phyloP scores from a whole-genome alignment of 2,113 vertebrate species.

The Microtus pennsylvanicus region DNA sequence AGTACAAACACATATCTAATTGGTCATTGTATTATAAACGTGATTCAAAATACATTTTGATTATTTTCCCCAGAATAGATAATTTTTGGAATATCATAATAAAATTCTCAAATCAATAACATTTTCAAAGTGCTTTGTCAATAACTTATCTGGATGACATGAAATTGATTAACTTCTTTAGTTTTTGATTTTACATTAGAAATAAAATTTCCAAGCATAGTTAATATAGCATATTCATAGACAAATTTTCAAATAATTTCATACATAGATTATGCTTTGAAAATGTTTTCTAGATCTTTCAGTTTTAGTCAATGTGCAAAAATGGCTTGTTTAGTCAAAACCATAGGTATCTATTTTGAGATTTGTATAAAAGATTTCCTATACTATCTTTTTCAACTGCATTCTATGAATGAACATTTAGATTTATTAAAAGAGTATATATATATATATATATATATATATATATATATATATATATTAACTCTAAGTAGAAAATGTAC shows the following conservation, averaged over 20 bases:
- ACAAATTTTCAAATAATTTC: not conserved
- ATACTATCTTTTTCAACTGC: not conserved
- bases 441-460: no score
- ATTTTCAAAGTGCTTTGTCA: not conserved
- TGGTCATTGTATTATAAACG: not conserved
- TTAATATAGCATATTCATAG: not conserved
- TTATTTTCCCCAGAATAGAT: not conserved
- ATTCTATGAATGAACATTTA: not conserved
- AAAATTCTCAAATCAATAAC: not conserved
- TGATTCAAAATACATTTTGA: not conserved
- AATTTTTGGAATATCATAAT: not conserved
- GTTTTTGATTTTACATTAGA: conserved; percentile 18
- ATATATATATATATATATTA: not conserved
- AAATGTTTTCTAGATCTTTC: not conserved
- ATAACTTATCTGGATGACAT: not conserved
- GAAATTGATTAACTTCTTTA: not conserved
- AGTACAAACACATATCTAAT: not conserved
- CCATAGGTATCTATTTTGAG: not conserved
- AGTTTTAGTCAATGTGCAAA: conserved; percentile 7
- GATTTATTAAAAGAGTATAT: not conserved
- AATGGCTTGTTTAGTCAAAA: not conserved
- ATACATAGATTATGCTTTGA: not conserved
- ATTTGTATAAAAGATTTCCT: not conserved
- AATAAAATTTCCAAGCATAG: not conserved
- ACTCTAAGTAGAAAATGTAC: not conserved